Evolutionary conservation across 1,140 invertebrate species (phyloP).

Genomic region (Hormaphis cornu): DNA sequence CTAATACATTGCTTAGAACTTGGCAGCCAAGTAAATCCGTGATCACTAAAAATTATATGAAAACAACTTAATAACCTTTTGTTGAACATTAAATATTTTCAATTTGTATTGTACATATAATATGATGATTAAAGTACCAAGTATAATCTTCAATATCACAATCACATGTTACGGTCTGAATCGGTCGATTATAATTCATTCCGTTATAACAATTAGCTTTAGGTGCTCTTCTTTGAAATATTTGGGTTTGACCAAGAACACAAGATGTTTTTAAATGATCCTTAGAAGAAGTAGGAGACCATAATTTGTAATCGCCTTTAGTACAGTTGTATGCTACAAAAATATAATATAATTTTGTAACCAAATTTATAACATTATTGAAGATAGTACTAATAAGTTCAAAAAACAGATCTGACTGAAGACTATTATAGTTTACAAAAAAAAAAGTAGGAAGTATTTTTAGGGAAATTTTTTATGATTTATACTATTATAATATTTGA

Average conservation of each 20-base stretch:
- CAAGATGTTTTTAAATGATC: constrained; percentile 53
- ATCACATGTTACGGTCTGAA: constrained; percentile 59
- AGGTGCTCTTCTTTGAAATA: constrained; percentile 60
- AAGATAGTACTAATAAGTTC: too few relatives aligned
- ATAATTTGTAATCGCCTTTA: constrained; percentile 72
- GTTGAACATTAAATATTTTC: too few relatives aligned
- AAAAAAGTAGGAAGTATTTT: too few relatives aligned
- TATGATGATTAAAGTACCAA: constrained; percentile 48
- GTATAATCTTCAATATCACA: constrained; percentile 75
- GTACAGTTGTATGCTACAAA: constrained; percentile 51
- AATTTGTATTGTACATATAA: neutral
- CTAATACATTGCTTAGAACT: constrained; percentile 28
- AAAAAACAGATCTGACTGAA: too few relatives aligned
- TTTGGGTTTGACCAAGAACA: constrained; percentile 64
- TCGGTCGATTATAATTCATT: constrained; percentile 57
- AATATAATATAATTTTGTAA: neutral
- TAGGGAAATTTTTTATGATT: too few relatives aligned
- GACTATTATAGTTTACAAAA: too few relatives aligned
- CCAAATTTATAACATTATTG: neutral
- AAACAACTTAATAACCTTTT: constrained; percentile 4
- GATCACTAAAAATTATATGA: constrained; percentile 7
- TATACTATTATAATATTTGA: too few relatives aligned
- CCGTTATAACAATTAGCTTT: constrained; percentile 73
- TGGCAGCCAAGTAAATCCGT: constrained; percentile 11
- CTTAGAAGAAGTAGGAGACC: constrained; percentile 58